Conservation (phyloP, 2,888 invertebrate species). For the Trachelus stipa region DNA sequence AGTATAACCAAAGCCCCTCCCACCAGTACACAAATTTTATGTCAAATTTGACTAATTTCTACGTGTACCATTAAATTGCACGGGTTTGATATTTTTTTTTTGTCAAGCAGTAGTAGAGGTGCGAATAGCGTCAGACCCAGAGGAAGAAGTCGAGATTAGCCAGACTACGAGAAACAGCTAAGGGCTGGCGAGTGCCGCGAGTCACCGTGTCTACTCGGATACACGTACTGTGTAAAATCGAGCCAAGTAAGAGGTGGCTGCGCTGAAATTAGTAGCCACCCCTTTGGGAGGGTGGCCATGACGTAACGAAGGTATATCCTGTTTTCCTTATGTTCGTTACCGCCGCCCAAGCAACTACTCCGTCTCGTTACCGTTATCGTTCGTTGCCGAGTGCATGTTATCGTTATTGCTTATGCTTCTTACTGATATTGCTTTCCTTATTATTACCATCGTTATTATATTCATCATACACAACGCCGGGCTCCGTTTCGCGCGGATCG, state of each 20-base stretch:
- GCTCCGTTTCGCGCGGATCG: neutral
- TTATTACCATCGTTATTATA: slow-evolving; percentile 19
- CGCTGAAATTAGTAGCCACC: slow-evolving; percentile 47
- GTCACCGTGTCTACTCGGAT: neutral
- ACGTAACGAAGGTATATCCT: neutral
- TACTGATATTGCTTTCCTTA: slow-evolving; percentile 21
- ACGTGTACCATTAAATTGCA: neutral
- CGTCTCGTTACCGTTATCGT: neutral
- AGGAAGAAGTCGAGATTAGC: neutral
- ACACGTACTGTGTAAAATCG: neutral
- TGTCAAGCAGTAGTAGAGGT: neutral
- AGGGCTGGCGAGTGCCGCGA: neutral
- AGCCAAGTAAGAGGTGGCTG: neutral
- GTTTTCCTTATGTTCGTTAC: neutral
- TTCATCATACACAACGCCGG: neutral
- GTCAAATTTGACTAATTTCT: neutral
- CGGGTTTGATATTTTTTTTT: neutral
- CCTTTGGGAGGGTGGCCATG: slow-evolving; percentile 19
- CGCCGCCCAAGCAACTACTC: neutral
- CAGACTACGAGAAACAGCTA: neutral
- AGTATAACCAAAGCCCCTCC: neutral
- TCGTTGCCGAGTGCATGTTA: neutral
- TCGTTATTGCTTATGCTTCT: neutral
- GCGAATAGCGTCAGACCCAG: neutral
- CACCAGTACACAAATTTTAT: neutral